phyloP scores from a whole-genome alignment of 2,888 invertebrate genomes.

The Leptopilina drosophilae region DNA sequence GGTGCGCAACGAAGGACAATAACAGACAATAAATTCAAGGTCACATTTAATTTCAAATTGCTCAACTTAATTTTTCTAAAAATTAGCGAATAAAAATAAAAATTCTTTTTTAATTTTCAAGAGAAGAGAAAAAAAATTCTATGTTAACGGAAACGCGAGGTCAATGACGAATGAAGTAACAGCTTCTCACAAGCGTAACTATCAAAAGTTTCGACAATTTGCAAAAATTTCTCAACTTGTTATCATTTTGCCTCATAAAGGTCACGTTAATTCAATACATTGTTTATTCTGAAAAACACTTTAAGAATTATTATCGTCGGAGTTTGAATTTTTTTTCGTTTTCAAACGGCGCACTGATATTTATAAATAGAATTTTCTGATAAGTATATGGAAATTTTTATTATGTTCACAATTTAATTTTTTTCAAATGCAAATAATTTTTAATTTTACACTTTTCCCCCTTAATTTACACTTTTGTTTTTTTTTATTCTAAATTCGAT shows the following conservation, averaged over 20 bases:
- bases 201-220: background rate
- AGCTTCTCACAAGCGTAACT: constrained; percentile 23
- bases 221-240: constrained; percentile 12
- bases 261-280: background rate
- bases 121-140: background rate
- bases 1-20: too few relatives aligned
- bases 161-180: constrained; percentile 4
- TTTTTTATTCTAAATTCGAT: too few relatives aligned
- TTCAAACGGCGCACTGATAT: constrained; percentile 12
- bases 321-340: background rate
- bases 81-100: background rate
- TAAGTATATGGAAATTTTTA: background rate
- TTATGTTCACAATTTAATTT: background rate
- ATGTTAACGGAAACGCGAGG: constrained; percentile 13
- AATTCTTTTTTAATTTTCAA: background rate
- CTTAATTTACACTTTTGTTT: too few relatives aligned
- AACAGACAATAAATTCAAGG: too few relatives aligned
- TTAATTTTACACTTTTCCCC: background rate
- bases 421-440: background rate
- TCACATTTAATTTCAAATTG: too few relatives aligned
- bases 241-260: background rate
- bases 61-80: too few relatives aligned
- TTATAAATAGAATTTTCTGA: constrained; percentile 7
- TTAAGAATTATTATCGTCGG: constrained; percentile 1
- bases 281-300: background rate